These are phyloP conservation scores for Lasioglossum leucozonium DNA, from an alignment of 2,888 invertebrate genomes.

Conservation along the genomic window DNA sequence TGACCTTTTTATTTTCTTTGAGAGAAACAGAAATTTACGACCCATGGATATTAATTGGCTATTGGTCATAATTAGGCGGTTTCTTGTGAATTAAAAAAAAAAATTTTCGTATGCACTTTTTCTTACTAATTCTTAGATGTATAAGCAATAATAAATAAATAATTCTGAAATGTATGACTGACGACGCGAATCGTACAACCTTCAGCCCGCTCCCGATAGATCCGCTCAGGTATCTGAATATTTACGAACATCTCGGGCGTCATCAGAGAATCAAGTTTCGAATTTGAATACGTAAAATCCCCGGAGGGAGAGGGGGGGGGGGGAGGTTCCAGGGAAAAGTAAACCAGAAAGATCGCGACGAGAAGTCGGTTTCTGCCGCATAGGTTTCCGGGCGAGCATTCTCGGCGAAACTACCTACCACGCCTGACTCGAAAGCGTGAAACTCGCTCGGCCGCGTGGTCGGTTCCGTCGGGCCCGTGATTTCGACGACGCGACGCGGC, in stretches of 20 bases:
- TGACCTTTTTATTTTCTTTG: too few relatives aligned
- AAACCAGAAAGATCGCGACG: not conserved
- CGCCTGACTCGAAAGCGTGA: not conserved
- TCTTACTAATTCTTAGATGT: not conserved
- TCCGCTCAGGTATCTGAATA: not conserved
- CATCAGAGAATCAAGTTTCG: not conserved
- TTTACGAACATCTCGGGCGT: not conserved
- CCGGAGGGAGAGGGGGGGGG: not conserved
- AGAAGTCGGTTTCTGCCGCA: not conserved
- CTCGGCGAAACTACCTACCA: not conserved
- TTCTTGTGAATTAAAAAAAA: not conserved
- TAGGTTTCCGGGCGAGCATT: not conserved
- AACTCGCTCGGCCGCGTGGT: not conserved
- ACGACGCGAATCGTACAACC: not conserved
- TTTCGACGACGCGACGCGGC: not conserved
- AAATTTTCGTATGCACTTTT: not conserved
- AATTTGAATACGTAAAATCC: conserved; percentile 3
- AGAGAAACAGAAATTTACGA: too few relatives aligned
- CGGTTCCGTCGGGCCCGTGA: not conserved
- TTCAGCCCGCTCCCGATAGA: not conserved
- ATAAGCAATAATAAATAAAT: too few relatives aligned
- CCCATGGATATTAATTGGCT: too few relatives aligned
- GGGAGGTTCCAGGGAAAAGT: not conserved
- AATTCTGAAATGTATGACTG: not conserved
- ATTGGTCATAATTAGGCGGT: too few relatives aligned